Percentiles rank a stretch among this genome's conserved stretches.
Evolutionary conservation across 2,113 vertebrate species (phyloP).

Genomic region (Hippolais icterina): DNA sequence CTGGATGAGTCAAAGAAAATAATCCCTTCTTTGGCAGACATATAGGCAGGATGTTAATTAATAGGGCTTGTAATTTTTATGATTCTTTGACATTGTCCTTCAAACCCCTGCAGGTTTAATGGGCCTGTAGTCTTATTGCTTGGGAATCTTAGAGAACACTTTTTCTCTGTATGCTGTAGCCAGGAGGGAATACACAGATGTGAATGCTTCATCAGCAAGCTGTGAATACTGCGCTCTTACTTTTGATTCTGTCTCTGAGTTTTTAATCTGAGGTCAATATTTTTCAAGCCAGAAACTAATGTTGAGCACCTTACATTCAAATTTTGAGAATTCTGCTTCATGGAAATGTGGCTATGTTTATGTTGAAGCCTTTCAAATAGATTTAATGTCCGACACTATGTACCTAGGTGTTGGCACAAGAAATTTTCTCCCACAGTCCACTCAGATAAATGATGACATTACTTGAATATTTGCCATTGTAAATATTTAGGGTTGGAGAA

Average conservation of each 20-base stretch:
- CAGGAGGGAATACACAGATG: not conserved
- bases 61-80: slow-evolving; percentile 12
- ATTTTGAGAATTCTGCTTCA: not conserved
- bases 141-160: not conserved
- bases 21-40: slow-evolving; percentile 2
- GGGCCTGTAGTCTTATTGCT: not conserved
- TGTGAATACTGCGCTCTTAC: not conserved
- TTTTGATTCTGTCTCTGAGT: not conserved
- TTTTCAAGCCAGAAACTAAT: not conserved
- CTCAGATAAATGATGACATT: not conserved
- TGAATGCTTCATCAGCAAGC: not conserved
- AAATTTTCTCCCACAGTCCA: not conserved
- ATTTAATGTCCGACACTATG: not conserved
- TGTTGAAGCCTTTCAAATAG: not conserved
- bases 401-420: not conserved
- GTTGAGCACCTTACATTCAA: not conserved
- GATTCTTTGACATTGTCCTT: slow-evolving; percentile 34
- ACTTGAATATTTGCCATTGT: not conserved
- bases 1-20: not conserved
- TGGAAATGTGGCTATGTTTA: not conserved
- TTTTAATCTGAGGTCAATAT: not conserved
- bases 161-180: not conserved
- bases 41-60: slow-evolving; percentile 8
- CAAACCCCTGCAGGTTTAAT: not conserved
- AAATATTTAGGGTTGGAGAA: not conserved